These are phyloP conservation scores for Cecidostiba fungosa DNA, from an alignment of 2,888 invertebrate genomes.

Conservation along the genomic window DNA sequence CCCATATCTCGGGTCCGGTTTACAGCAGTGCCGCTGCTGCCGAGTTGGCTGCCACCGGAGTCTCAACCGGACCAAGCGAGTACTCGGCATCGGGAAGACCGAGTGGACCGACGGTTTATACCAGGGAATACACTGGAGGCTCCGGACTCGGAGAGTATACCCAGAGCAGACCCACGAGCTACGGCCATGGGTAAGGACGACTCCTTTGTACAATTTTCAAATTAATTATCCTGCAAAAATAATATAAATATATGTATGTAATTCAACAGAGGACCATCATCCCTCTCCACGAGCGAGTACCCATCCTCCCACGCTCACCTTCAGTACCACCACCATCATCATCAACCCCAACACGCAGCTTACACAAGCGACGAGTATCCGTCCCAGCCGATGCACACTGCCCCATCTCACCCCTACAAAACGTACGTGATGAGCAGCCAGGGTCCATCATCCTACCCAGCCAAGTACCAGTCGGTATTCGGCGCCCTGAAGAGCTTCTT, in stretches of 20 bases:
- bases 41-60: neutral
- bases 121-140: neutral
- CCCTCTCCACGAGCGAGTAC: conserved; percentile 6
- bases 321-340: conserved; percentile 12
- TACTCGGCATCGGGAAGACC: conserved; percentile 20
- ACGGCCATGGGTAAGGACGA: conserved; percentile 39
- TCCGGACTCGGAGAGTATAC: conserved; percentile 25
- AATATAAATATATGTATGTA: neutral
- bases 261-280: neutral
- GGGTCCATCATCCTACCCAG: neutral
- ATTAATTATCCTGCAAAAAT: neutral
- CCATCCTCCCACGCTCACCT: neutral
- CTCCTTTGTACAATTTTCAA: neutral
- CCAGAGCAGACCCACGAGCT: conserved; percentile 43
- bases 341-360: conserved; percentile 21
- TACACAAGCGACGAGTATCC: conserved; percentile 10
- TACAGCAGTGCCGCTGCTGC: neutral
- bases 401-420: conserved; percentile 47
- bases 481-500: conserved; percentile 62
- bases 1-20: neutral
- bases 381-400: neutral
- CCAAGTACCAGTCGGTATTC: conserved; percentile 60
- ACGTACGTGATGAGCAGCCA: conserved; percentile 55
- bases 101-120: neutral
- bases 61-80: conserved; percentile 11